Evolutionary conservation across 2,113 vertebrate genomes (phyloP), one percentile per base, ranked within the genome.

Genomic region (Hypanus sabinus): DNA sequence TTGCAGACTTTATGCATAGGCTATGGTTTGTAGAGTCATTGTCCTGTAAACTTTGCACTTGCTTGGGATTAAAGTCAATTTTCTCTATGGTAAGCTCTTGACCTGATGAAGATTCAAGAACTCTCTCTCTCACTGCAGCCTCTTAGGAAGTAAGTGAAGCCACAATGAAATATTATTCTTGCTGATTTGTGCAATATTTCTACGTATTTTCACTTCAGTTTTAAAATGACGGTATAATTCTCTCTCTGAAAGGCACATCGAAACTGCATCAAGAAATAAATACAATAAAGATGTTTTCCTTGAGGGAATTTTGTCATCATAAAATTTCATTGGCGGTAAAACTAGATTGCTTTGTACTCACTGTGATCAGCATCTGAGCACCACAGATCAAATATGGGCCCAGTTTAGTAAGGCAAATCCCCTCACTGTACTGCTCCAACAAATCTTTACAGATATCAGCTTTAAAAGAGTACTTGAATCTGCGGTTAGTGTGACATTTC

Each of bases 401-500:
- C n/a, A 33, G 57, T 65, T 90, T n/a, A 18, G 60, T 10, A 65
- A 8, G n/a, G 60, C 18, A 8, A 36, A 36, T 18, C 62, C 30
- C 30, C 60, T 18, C 60, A 33, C 85, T 65, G 14, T 60, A 18
- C 57, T 33, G 14, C 85, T n/a, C 85, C 60, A 62, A 30, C 57
- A 62, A 88, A 88, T 88, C 85, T n/a, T 33, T 14, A 79, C 5
- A n/a, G 57, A 60, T 16, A 33, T 33, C 85, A 68, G 85, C 57
- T 62, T 90, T 36, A n/a, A n/a, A 90, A 36, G 85, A 20, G 85
- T 36, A 14, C 60, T 90, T 20, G 30, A 30, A 68, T 90, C 60
- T 90, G 60, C 60, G 20, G 85, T 90, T 20, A 90, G 85, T 65
- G 60, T 65, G 62, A 90, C 60, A 90, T n/a, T 90, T 33, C 60